Conservation (phyloP, 2,888 invertebrate genomes). For the Mimas tiliae region DNA sequence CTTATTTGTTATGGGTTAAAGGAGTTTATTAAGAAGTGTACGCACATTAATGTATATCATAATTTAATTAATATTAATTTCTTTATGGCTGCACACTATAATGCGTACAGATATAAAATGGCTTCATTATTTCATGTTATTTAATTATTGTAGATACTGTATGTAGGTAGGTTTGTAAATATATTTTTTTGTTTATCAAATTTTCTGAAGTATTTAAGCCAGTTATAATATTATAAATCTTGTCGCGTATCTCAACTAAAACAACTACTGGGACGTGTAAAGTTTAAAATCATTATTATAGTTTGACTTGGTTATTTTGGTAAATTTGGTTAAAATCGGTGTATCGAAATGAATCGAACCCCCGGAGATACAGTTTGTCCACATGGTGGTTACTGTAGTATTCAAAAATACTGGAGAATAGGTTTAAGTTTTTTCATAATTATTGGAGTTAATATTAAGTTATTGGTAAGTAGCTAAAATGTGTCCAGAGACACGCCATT, state of each 20-base stretch:
- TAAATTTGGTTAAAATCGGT: too few species aligned
- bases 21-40: conserved; percentile 12
- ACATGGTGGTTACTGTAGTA: neutral
- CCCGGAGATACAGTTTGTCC: neutral
- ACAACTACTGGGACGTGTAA: too few species aligned
- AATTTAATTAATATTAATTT: conserved; percentile 14
- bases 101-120: conserved; percentile 5
- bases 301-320: too few species aligned
- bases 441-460: too few species aligned
- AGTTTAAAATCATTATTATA: too few species aligned
- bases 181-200: neutral
- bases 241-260: neutral
- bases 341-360: neutral
- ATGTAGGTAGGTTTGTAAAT: neutral
- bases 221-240: neutral
- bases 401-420: neutral
- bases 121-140: neutral
- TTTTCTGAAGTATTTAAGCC: neutral
- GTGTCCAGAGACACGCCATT: too few species aligned
- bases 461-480: too few species aligned
- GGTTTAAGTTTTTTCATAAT: neutral
- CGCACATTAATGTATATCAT: neutral
- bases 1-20: conserved; percentile 15
- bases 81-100: conserved; percentile 21
- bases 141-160: too few species aligned